Evolutionary conservation across 2,888 invertebrate species (phyloP), one percentile per base, ranked within the genome.

Genomic region (Caenorhabditis virilis): DNA sequence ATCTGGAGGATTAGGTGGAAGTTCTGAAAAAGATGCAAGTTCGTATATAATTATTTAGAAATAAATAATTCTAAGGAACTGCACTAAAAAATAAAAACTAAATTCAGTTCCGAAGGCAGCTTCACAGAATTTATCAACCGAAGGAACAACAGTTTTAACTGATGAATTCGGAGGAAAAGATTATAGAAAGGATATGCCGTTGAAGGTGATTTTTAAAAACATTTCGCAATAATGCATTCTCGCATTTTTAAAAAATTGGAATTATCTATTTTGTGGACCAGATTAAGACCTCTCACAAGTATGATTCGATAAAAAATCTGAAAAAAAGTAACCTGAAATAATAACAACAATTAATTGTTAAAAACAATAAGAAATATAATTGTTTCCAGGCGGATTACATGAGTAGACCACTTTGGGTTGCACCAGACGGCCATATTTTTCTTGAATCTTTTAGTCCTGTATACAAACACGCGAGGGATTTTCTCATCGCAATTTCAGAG

Each of bases 401-500:
- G 11, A 57, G 54, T 25, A 59, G 74, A 15, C 76, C 76, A 9
- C 51, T 76, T 4, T 76, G 76, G 73, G 94, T 99, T 87, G 94
- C 95, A 39, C 97, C 97, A 0, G 95, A 98, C 87, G 98, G 98
- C 0, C 97, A 97, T 82, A 94, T 99, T 74, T 98, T 97, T 83
- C 86, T 99, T 39, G 98, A 99, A 86, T 92, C 97, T 2, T 98
- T 97, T 85, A 95, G 95, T 20, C 95, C 98, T 0, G 95, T 98
- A 0, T 99, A 98, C 84, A 95, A 92, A 85, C 97, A 97, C 86
- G 98, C 98, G 7, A 95, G 98, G 85, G 98, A 99, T 84, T 99
- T 99, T 84, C 87, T 99, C 18, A 98, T 99, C 81, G 97, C 98
- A 13, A 97, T 98, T 74, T 90, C 97, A 7, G 98, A 98, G 84